Evolutionary conservation across 1,140 invertebrate genomes (phyloP), one percentile per base, ranked within the genome.

Genomic region (Triops cancriformis): DNA sequence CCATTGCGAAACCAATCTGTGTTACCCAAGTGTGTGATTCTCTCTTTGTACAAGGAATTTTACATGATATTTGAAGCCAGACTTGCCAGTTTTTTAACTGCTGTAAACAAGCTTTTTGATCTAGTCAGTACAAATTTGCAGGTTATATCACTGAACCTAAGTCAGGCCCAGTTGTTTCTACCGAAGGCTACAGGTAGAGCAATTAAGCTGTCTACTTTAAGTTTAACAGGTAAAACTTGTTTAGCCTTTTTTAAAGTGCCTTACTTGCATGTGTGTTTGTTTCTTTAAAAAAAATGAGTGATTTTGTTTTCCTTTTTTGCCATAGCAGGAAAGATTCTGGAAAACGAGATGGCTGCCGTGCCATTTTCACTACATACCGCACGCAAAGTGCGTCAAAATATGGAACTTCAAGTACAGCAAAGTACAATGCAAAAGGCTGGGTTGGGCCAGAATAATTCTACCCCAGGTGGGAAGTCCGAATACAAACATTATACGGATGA

Each of bases 291-390:
- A 11, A 45, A 64, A 18, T 18, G 5, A 64, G 18, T 64, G 51
- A 18, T n/a, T 64, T 23, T 64, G 10, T 64, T 18, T 64, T 64
- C 18, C 51, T 64, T 7, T 64, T 9, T 23, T 64, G 14, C 10
- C 31, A 7, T 37, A 64, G 5, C 51, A 64, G 51, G 43, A 45
- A 45, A 64, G 6, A 14, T 64, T 74, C 26, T 26, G 73, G 28
- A 26, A 23, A 74, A 18, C 18, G 78, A 74, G 26, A 82, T 82
- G 82, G 80, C 82, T 74, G 79, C 81, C 0, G 77, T 82, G 42
- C 80, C 80, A 26, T 80, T 81, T 79, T 81, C 81, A 64, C 75
- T 79, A 12, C 78, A 78, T 73, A 80, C 82, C 12, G 82, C 81
- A n/a, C 80, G 77, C 41, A 81, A 82, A 77, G 79, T 81, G 31